Percentiles rank a stretch among this genome's conserved stretches.
Evolutionary conservation across 2,888 invertebrate genomes (phyloP).

Genomic region (Dasysyrphus albostriatus): DNA sequence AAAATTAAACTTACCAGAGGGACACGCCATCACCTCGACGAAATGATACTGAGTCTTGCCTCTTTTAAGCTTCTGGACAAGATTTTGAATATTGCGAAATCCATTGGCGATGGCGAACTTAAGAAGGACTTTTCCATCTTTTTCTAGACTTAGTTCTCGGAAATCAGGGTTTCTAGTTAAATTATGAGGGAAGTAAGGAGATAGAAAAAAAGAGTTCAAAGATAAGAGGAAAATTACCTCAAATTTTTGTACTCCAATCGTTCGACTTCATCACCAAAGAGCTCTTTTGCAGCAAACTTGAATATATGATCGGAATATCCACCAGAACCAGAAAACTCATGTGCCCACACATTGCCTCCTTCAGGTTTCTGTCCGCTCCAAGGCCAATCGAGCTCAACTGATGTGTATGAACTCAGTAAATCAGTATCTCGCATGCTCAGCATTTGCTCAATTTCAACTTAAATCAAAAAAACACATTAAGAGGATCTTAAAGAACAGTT

Average conservation of each 20-base stretch:
- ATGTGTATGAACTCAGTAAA: constrained; percentile 85
- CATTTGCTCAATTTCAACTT: constrained; percentile 97
- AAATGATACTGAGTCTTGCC: constrained; percentile 95
- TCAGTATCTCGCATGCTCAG: constrained; percentile 85
- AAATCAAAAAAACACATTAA: constrained; percentile 68
- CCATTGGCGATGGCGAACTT: constrained; percentile 97
- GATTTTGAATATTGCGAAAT: constrained; percentile 98
- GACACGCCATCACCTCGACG: constrained; percentile 99
- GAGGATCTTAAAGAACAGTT: not conserved
- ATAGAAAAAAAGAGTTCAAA: too few relatives aligned
- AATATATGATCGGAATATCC: constrained; percentile 96
- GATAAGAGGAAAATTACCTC: constrained; percentile 84
- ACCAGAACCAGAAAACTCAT: constrained; percentile 92
- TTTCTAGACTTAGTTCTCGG: constrained; percentile 91
- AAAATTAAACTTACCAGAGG: constrained; percentile 88
- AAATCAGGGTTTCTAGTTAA: constrained; percentile 94
- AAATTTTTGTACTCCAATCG: constrained; percentile 88
- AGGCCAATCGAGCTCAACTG: constrained; percentile 87
- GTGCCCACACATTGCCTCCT: constrained; percentile 83
- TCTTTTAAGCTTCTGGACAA: constrained; percentile 97
- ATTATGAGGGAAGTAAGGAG: rapidly evolving
- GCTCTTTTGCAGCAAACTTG: constrained; percentile 89
- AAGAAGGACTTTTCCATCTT: constrained; percentile 89
- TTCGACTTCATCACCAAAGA: constrained; percentile 87
- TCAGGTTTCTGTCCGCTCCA: constrained; percentile 84